A percentile compares a stretch with the other conserved stretches of the same genome.
These are phyloP conservation scores for Setophaga coronata DNA, from an alignment of 2,113 vertebrate species.

Conservation along the genomic window DNA sequence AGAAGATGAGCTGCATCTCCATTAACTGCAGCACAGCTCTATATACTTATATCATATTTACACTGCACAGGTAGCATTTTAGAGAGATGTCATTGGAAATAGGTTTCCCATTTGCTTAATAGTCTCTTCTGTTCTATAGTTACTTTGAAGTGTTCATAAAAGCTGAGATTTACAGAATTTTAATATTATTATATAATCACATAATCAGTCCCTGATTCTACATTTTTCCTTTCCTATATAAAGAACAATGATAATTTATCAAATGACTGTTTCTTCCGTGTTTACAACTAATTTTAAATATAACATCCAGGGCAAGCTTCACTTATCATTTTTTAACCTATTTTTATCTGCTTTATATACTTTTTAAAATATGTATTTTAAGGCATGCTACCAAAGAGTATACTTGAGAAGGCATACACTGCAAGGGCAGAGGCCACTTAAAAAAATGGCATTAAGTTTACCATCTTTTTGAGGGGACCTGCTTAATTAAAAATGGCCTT, in stretches of 20 bases:
- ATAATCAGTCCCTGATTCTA: not conserved
- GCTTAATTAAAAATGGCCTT: constrained; percentile 79
- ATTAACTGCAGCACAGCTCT: not conserved
- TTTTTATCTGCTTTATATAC: not conserved
- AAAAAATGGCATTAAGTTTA: constrained; percentile 10
- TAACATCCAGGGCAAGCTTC: not conserved
- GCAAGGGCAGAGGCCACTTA: not conserved
- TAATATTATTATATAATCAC: not conserved
- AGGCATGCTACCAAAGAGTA: not conserved
- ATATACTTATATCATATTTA: not conserved
- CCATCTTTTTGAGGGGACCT: constrained; percentile 56
- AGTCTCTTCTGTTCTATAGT: not conserved
- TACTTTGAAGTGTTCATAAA: not conserved
- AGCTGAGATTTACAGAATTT: not conserved
- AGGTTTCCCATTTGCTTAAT: constrained; percentile 8
- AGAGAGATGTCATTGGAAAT: not conserved
- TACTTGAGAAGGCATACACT: not conserved
- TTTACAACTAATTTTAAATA: not conserved
- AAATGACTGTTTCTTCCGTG: not conserved
- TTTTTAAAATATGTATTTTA: not conserved
- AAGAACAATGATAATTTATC: not conserved
- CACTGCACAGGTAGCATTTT: not conserved
- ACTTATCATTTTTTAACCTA: not conserved
- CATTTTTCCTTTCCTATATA: not conserved
- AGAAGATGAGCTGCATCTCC: not conserved